These are phyloP conservation scores for Sula dactylatra DNA, from an alignment of 2,113 vertebrate genomes.

Conservation along the genomic window DNA sequence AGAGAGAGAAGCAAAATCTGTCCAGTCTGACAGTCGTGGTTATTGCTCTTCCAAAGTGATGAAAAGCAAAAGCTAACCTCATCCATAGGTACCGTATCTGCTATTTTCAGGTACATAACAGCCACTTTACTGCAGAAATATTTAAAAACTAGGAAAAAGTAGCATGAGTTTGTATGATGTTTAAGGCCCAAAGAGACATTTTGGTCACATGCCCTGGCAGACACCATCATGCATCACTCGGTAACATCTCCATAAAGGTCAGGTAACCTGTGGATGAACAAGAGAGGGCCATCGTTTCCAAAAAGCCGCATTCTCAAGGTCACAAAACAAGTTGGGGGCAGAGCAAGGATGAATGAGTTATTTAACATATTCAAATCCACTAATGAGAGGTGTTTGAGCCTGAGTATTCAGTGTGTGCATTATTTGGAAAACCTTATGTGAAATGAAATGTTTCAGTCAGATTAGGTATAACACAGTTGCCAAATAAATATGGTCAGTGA, in stretches of 20 bases:
- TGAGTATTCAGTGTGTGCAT: background rate
- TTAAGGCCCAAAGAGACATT: background rate
- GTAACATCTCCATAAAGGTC: background rate
- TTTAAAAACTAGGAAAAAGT: background rate
- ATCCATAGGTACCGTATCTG: rapidly evolving
- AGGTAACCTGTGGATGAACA: background rate
- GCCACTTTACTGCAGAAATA: background rate
- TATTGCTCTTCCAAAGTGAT: background rate
- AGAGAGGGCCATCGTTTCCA: background rate
- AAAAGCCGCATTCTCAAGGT: background rate
- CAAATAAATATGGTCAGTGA: background rate
- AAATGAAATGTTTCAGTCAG: background rate
- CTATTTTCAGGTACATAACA: background rate
- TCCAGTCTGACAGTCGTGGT: background rate
- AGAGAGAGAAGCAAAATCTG: background rate
- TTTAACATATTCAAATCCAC: background rate
- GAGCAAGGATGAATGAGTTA: background rate
- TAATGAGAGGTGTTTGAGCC: background rate
- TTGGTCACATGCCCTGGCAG: background rate
- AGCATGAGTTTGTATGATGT: background rate
- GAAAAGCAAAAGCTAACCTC: background rate
- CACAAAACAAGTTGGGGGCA: background rate
- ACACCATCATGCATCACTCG: background rate
- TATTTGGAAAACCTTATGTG: background rate
- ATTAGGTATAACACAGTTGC: background rate